Conservation (phyloP, 1,140 invertebrate species). For the Pogonus chalceus region DNA sequence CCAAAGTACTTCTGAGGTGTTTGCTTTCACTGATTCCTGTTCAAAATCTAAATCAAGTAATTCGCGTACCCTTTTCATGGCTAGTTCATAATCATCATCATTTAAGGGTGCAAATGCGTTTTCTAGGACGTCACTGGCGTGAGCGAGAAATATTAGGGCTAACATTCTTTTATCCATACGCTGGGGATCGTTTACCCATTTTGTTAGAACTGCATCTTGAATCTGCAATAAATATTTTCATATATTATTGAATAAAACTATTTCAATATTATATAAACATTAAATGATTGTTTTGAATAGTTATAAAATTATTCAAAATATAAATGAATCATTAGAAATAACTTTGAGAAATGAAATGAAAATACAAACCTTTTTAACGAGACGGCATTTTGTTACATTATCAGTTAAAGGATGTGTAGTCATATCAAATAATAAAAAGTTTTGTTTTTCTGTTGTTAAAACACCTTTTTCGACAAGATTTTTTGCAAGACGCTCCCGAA, state of each 20-base stretch:
- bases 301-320: not conserved
- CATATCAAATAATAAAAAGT: conserved; percentile 99
- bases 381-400: conserved; percentile 87
- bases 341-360: conserved; percentile 9
- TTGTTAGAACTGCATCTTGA: conserved; percentile 90
- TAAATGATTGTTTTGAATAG: not conserved
- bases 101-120: conserved; percentile 99
- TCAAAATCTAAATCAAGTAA: conserved; percentile 95
- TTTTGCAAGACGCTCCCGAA: conserved; percentile 96
- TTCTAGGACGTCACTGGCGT: conserved; percentile 97
- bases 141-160: conserved; percentile 87
- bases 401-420: conserved; percentile 98
- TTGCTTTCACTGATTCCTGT: conserved; percentile 76
- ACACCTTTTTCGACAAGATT: conserved; percentile 99
- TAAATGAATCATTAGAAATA: conserved; percentile 9
- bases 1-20: conserved; percentile 91
- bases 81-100: conserved; percentile 97
- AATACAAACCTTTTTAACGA: conserved; percentile 82
- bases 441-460: conserved; percentile 99
- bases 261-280: not conserved
- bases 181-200: conserved; percentile 96
- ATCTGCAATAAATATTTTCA: conserved; percentile 59
- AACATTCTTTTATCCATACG: conserved; percentile 92
- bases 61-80: conserved; percentile 91
- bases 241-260: not conserved